Evolutionary conservation across 1,140 invertebrate genomes (phyloP).

Genomic region (Drosophila hydei): DNA sequence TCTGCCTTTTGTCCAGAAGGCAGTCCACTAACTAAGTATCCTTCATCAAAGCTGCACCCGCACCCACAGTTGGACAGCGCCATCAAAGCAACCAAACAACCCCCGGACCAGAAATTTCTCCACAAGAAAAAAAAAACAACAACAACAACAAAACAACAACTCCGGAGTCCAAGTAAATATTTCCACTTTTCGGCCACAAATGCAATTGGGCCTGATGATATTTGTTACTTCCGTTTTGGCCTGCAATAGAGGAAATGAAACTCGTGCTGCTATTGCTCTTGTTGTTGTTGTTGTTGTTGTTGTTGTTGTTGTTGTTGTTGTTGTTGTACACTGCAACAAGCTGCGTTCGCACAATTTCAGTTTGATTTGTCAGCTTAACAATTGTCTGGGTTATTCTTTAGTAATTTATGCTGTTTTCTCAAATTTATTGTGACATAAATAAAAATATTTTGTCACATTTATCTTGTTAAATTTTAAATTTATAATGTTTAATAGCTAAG

Average conservation of each 20-base stretch:
- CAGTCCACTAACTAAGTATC: slow-evolving; percentile 42
- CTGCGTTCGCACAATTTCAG: slow-evolving; percentile 3
- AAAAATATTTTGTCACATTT: background rate
- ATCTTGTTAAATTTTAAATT: background rate
- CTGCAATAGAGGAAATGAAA: slow-evolving; percentile 69
- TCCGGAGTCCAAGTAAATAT: slow-evolving; percentile 63
- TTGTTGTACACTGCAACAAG: slow-evolving; percentile 28
- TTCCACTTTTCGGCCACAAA: slow-evolving; percentile 80
- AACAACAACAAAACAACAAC: background rate
- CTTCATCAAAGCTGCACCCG: slow-evolving; percentile 31
- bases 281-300: slow-evolving; percentile 23
- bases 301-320: slow-evolving; percentile 13
- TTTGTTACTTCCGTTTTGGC: slow-evolving; percentile 78
- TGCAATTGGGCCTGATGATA: slow-evolving; percentile 82
- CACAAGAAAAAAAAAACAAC: background rate
- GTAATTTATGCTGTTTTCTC: background rate
- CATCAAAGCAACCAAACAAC: background rate
- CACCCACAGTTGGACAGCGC: background rate
- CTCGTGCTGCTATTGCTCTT: slow-evolving; percentile 47
- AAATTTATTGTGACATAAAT: background rate
- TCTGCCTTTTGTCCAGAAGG: slow-evolving; percentile 26
- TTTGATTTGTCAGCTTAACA: slow-evolving; percentile 9
- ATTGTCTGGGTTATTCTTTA: slow-evolving; percentile 1
- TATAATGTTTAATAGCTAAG: background rate
- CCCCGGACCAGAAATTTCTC: slow-evolving; percentile 3